Evolutionary conservation across 2,888 invertebrate species (phyloP).

Genomic region (Napeogenes inachia): DNA sequence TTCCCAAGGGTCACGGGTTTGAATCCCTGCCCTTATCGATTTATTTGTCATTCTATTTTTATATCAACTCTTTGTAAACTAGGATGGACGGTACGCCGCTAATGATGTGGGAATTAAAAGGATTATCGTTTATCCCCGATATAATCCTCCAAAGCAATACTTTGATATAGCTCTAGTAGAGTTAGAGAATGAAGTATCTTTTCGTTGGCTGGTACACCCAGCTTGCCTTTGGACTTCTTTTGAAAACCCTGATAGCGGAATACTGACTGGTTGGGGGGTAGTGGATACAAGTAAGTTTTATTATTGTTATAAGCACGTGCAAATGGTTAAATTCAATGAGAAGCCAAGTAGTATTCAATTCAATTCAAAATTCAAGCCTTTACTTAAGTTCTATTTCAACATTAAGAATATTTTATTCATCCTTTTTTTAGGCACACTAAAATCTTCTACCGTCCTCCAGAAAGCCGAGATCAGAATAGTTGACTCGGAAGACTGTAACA

Average conservation of each 20-base stretch:
- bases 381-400: not conserved
- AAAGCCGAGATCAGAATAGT: conserved; percentile 32
- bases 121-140: conserved; percentile 48
- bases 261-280: conserved; percentile 40
- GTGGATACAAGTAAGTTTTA: conserved; percentile 33
- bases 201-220: conserved; percentile 34
- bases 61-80: too few relatives aligned
- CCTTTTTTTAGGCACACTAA: conserved; percentile 12
- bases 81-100: too few relatives aligned
- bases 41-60: too few relatives aligned
- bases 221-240: conserved; percentile 36
- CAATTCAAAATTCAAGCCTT: too few relatives aligned
- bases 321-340: too few relatives aligned
- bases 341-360: too few relatives aligned
- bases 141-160: conserved; percentile 48
- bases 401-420: too few relatives aligned
- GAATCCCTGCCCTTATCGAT: too few relatives aligned
- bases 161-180: conserved; percentile 57
- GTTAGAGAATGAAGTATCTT: conserved; percentile 37
- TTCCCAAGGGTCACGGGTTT: too few relatives aligned
- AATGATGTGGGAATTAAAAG: conserved; percentile 41
- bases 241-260: conserved; percentile 25
- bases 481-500: conserved; percentile 27
- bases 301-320: not conserved
- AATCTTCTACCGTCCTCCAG: conserved; percentile 25